Conservation (phyloP, 2,888 invertebrate genomes). For the Andrena trimmerana region DNA sequence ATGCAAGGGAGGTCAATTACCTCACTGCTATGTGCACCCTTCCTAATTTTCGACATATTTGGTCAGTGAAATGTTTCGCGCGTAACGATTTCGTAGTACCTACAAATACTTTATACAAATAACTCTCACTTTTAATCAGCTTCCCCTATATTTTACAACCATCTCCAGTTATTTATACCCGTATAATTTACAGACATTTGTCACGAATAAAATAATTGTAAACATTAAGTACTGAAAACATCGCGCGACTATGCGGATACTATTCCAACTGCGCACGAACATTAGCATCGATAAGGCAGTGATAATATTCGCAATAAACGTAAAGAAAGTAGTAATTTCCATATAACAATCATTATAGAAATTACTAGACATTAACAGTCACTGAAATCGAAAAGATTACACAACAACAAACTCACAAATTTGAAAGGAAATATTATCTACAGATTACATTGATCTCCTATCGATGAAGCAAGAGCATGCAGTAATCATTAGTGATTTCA, state of each 20-base stretch:
- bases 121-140: background rate
- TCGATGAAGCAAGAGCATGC: background rate
- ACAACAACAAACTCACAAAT: background rate
- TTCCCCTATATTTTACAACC: background rate
- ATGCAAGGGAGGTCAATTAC: conserved; percentile 38
- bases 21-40: conserved; percentile 48
- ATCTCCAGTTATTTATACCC: background rate
- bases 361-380: background rate
- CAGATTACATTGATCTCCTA: background rate
- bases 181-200: background rate
- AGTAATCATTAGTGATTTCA: background rate
- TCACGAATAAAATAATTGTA: background rate
- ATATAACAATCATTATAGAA: background rate
- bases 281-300: conserved; percentile 21
- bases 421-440: background rate
- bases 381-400: background rate
- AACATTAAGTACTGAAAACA: background rate
- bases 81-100: conserved; percentile 12
- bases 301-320: background rate
- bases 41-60: conserved; percentile 55
- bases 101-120: background rate
- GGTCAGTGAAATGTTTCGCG: background rate
- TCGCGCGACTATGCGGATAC: background rate
- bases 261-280: background rate
- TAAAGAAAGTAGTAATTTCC: background rate